Conservation (phyloP, 2,888 invertebrate species). For the Drosophila nigricruria region DNA sequence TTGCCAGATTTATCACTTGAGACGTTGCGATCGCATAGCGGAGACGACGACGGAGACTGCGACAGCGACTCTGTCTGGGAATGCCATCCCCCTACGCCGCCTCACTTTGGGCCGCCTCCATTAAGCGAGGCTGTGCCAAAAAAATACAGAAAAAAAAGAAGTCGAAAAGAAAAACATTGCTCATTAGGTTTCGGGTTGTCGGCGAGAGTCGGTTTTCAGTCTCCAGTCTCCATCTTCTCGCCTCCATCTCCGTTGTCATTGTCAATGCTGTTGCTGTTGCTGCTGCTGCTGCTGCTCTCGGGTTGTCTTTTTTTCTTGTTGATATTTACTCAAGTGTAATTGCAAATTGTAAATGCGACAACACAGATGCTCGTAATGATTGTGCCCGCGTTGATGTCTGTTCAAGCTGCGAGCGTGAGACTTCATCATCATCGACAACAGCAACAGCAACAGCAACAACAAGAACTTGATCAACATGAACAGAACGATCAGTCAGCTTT, state of each 20-base stretch:
- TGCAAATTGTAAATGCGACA: slow-evolving; percentile 82
- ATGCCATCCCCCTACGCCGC: slow-evolving; percentile 21
- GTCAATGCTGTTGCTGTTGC: slow-evolving; percentile 23
- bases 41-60: slow-evolving; percentile 1
- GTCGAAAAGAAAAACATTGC: slow-evolving; percentile 56
- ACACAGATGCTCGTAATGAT: slow-evolving; percentile 76
- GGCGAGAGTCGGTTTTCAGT: slow-evolving; percentile 43
- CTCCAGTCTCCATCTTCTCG: slow-evolving; percentile 41
- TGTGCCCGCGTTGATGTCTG: slow-evolving; percentile 40
- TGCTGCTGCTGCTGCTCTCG: slow-evolving; percentile 32
- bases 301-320: slow-evolving; percentile 49
- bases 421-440: slow-evolving; percentile 44
- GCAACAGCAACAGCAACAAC: slow-evolving; percentile 12
- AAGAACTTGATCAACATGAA: slow-evolving; percentile 7
- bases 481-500: slow-evolving; percentile 46
- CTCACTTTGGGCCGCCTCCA: too few relatives aligned
- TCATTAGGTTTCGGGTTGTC: slow-evolving; percentile 72
- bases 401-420: slow-evolving; percentile 57
- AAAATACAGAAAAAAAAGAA: slow-evolving; percentile 15
- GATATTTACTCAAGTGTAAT: slow-evolving; percentile 82
- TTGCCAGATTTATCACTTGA: slow-evolving; percentile 72
- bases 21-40: slow-evolving; percentile 27
- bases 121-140: slow-evolving; percentile 47
- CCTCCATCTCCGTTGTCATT: slow-evolving; percentile 52
- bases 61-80: slow-evolving; percentile 40